Percentiles rank a stretch among this genome's conserved stretches.
Conservation (phyloP, 2,113 vertebrate genomes). For the Ochotona curzoniae region DNA sequence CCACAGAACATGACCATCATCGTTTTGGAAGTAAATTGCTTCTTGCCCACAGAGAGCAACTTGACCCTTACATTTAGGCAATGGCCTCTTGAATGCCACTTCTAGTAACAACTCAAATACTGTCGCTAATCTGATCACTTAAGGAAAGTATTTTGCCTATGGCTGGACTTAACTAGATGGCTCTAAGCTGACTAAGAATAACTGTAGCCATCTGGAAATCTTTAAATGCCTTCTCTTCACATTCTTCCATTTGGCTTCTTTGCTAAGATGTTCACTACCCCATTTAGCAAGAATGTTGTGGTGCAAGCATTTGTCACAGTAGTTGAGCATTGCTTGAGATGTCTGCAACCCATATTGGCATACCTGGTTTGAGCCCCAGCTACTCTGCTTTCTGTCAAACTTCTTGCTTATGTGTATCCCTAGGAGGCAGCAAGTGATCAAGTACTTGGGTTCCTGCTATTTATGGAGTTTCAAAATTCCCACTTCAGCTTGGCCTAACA, state of each 20-base stretch:
- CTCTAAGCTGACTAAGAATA: neutral
- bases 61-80: neutral
- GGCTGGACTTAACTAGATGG: slow-evolving; percentile 12
- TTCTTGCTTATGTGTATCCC: no score
- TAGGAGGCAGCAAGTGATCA: no score
- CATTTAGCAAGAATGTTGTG: neutral
- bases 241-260: neutral
- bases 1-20: neutral
- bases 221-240: slow-evolving; percentile 1
- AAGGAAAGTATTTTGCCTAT: neutral
- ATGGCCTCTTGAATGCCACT: neutral
- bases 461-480: no score
- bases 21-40: neutral
- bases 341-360: no score
- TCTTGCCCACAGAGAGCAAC: neutral
- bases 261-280: neutral
- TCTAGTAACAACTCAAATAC: neutral
- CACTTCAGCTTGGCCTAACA: no score
- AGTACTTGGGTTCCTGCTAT: no score
- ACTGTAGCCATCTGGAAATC: neutral
- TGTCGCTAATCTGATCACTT: neutral
- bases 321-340: no score
- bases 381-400: no score
- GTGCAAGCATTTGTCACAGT: no score
- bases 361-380: no score